These are phyloP conservation scores for Hirtodrosophila histrioides DNA, from an alignment of 2,888 invertebrate species.

Conservation along the genomic window DNA sequence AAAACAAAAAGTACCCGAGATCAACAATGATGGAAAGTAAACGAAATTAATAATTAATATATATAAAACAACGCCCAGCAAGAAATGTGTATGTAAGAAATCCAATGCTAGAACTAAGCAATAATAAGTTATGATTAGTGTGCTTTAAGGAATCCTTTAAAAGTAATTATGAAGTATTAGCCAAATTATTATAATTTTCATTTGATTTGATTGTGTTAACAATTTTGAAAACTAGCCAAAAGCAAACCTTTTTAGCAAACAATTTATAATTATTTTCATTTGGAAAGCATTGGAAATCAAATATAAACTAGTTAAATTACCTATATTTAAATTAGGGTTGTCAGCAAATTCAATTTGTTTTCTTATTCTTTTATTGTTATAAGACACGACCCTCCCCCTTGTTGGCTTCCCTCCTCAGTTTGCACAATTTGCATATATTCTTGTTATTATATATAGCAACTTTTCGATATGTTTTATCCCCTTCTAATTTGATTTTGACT, in stretches of 20 bases:
- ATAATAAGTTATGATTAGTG: conserved; percentile 48
- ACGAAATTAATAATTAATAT: neutral
- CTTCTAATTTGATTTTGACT: conserved; percentile 10
- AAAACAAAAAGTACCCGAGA: conserved; percentile 37
- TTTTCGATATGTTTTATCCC: conserved; percentile 30
- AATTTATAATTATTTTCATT: conserved; percentile 45
- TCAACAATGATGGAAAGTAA: conserved; percentile 8
- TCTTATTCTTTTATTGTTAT: neutral
- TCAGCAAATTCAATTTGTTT: conserved; percentile 64
- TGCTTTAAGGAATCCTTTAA: conserved; percentile 50
- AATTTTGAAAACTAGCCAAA: conserved; percentile 51
- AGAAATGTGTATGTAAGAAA: conserved; percentile 34
- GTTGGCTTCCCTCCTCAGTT: conserved; percentile 23
- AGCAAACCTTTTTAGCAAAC: conserved; percentile 40
- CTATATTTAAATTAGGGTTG: conserved; percentile 58
- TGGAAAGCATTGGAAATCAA: conserved; percentile 58
- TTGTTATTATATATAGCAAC: conserved; percentile 33
- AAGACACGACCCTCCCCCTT: conserved; percentile 3
- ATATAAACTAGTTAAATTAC: conserved; percentile 46
- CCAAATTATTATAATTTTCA: conserved; percentile 71
- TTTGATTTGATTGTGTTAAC: conserved; percentile 51
- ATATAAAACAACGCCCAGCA: conserved; percentile 24
- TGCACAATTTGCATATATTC: conserved; percentile 19
- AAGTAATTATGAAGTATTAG: conserved; percentile 39
- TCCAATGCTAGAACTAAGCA: conserved; percentile 48